Conservation (phyloP, 2,113 vertebrate species). For the Acanthisitta chloris region DNA sequence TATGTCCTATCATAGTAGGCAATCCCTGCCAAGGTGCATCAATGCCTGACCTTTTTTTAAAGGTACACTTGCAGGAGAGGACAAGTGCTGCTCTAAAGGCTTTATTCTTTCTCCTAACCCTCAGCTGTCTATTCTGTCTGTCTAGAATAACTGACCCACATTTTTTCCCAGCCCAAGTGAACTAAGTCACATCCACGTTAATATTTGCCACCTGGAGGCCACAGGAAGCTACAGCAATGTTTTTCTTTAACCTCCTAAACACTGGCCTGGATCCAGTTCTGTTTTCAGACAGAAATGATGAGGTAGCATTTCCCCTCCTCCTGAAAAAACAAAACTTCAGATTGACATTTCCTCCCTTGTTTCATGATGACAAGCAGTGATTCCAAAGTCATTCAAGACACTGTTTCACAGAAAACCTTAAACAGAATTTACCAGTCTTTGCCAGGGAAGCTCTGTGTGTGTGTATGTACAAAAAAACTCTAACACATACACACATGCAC, state of each 20-base stretch:
- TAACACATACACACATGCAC: neutral
- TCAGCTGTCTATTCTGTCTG: neutral
- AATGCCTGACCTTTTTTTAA: neutral
- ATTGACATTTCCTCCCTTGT: neutral
- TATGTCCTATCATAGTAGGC: neutral
- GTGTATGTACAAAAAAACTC: neutral
- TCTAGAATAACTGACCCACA: slow-evolving; percentile 20
- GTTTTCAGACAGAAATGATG: neutral
- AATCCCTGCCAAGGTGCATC: neutral
- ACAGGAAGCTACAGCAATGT: neutral
- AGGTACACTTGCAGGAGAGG: neutral
- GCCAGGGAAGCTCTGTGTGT: neutral
- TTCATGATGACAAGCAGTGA: neutral
- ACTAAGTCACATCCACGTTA: neutral
- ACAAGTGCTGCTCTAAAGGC: neutral
- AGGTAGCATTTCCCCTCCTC: neutral
- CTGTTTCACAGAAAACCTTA: neutral
- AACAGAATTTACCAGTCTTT: neutral
- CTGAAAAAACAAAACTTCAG: neutral
- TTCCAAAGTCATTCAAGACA: neutral
- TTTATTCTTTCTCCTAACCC: neutral
- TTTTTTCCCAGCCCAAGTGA: neutral
- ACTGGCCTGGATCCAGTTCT: neutral
- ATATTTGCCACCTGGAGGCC: slow-evolving; percentile 41
- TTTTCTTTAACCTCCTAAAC: neutral